Base-by-base conservation (phyloP, 2,797 vertebrate species). In the Gallinago nigripennis region DNA sequence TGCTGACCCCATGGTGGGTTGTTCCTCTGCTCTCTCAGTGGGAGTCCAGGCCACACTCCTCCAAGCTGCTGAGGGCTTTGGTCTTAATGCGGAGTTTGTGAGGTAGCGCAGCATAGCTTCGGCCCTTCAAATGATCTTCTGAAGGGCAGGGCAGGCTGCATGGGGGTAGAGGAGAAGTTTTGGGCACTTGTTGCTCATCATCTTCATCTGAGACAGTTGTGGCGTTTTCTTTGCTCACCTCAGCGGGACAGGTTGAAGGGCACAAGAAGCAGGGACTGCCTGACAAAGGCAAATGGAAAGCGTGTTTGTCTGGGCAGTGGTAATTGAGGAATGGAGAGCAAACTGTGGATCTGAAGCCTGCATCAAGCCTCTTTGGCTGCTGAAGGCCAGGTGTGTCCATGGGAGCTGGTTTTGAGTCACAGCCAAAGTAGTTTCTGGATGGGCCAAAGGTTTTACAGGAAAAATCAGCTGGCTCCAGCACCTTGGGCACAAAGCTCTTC, bases 71-170 rank as follows among this genome's bases (percentile, higher is more conserved):
- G 9, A 65, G 71, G 30, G 82, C 46, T 84, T 35, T 96, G 68
- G 95, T 96, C 89, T 99, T 99, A 75, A 99, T 93, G 60, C 97
- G 95, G 69, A 98, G 96, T 95, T 98, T 99, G 92, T 97, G 97
- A 25, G 98, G 98, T 69, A 98, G 96, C 6, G 98, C 96, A 10
- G 97, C 82, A 35, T 20, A 91, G 54, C 65, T 78, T n/a, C 61
- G 84, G 23, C 33, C 82, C 79, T 88, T 90, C 1, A 46, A 23
- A 13, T 82, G 77, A 3, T 48, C 77, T 37, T 91, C 95, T 14
- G 91, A 76, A 21, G 94, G 53, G 61, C 71, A 95, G 27, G 65
- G 11, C 27, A 73, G 56, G 56, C 80, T 20, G 65, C 60, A 39
- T 1, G 72, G 41, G 16, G 90, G 57, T 25, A 88, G 23, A 19